Percentiles rank a stretch among this genome's conserved stretches.
Evolutionary conservation across 23 tunicate species (phyloP).

Genomic region (Styela plicata): DNA sequence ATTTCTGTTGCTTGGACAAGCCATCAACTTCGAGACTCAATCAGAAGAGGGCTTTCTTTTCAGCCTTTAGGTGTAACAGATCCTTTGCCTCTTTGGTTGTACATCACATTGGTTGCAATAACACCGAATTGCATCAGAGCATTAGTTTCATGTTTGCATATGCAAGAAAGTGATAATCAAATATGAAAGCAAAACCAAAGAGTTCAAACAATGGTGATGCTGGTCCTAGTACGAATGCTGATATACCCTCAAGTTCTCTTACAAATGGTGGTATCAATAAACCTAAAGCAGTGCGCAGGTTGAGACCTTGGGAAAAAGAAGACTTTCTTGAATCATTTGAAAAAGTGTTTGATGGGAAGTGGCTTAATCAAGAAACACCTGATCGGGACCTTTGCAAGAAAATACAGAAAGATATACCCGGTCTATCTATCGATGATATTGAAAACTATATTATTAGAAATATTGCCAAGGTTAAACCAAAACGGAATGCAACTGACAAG

Average conservation of each 20-base stretch:
- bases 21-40: constrained; percentile 56
- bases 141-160: background rate
- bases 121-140: background rate
- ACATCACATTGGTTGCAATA: constrained; percentile 13
- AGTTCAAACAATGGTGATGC: background rate
- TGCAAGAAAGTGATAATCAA: background rate
- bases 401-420: background rate
- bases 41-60: constrained; percentile 46
- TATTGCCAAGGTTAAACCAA: background rate
- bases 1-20: constrained; percentile 44
- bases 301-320: constrained; percentile 4
- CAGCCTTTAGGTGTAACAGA: constrained; percentile 33
- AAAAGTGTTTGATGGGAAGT: background rate
- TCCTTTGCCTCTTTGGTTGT: constrained; percentile 31
- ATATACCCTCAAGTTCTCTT: too few species aligned
- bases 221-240: too few species aligned
- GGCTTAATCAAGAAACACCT: background rate
- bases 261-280: too few species aligned
- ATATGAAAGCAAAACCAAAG: background rate
- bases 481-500: background rate
- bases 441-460: background rate
- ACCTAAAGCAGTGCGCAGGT: background rate
- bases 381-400: constrained; percentile 6
- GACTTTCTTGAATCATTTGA: constrained; percentile 3
- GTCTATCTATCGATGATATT: background rate